These are phyloP conservation scores for Pherbina coryleti DNA, from an alignment of 2,888 invertebrate genomes.

Conservation along the genomic window DNA sequence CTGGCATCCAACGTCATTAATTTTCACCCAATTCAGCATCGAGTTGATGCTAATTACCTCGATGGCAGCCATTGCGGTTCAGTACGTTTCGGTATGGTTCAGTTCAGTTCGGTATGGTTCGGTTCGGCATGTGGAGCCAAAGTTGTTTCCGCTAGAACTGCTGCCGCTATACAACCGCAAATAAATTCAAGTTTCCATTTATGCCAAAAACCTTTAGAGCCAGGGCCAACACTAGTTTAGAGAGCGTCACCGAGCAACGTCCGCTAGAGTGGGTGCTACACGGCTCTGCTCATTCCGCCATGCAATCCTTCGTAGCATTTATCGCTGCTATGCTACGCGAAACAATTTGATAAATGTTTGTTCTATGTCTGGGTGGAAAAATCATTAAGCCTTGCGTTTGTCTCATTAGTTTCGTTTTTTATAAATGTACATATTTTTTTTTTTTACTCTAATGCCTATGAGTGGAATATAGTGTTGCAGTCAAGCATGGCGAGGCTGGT, in stretches of 20 bases:
- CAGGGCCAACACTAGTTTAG: too few species aligned
- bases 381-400: constrained; percentile 18
- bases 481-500: too few species aligned
- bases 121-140: not conserved
- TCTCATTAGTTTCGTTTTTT: not conserved
- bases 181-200: constrained; percentile 33
- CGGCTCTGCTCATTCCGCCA: not conserved
- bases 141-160: not conserved
- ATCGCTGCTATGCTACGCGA: constrained; percentile 15
- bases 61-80: constrained; percentile 36
- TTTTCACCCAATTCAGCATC: constrained; percentile 54
- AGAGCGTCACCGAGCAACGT: not conserved
- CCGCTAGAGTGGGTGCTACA: not conserved
- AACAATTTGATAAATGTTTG: constrained; percentile 28
- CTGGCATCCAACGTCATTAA: constrained; percentile 57
- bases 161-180: constrained; percentile 28
- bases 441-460: too few species aligned
- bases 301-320: not conserved
- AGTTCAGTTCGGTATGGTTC: not conserved
- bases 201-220: constrained; percentile 1
- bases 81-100: not conserved
- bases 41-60: constrained; percentile 36
- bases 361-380: constrained; percentile 7
- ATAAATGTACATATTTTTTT: too few species aligned
- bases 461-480: too few species aligned